Base-by-base conservation (phyloP, 2,888 invertebrate species). In the Apamea epomidion region DNA sequence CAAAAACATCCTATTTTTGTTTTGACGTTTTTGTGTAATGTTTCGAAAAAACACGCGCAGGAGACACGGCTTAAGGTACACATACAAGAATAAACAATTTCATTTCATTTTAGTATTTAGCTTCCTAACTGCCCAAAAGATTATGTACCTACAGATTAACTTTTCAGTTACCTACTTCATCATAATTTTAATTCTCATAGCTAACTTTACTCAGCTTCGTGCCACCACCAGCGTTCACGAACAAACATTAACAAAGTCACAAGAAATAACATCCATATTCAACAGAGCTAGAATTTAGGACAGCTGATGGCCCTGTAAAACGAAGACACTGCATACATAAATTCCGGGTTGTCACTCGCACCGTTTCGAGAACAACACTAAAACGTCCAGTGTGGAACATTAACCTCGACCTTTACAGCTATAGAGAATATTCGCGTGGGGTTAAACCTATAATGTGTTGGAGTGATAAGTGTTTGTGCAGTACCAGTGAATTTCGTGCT, bases 311-410 rank as follows among this genome's bases (percentile, higher is more conserved):
- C 42, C 37, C 12, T 58, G 60, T 58, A 74, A 32, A 83, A 76
- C 65, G 62, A 76, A 74, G 76, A 82, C 70, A 64, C 48, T 73
- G 76, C 69, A 73, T 54, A 84, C 82, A 86, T 87, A 87, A 86
- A 86, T 86, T 60, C 45, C 18, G 58, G 12, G 67, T 69, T 84
- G 87, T 87, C 86, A 84, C 69, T 82, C 69, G 76, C 84, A 86
- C 48, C 32, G 65, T 74, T 87, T 75, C 10, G 48, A 37, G 68
- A 72, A 78, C 74, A 82, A 82, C 78, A 78, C 68, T 86, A 72
- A 72, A 78, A 62, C 62, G 77, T 72, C 78, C 74, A 68, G 29
- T 58, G 65, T 45, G 48, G 74, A 64, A 71, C 58, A 82, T 86
- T 74, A 78, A 82, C 67, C 32, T 3, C 54, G 54, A 68, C 71